Evolutionary conservation across 2,797 vertebrate genomes (phyloP).

Genomic region (Cryptoblepharus egeriae): DNA sequence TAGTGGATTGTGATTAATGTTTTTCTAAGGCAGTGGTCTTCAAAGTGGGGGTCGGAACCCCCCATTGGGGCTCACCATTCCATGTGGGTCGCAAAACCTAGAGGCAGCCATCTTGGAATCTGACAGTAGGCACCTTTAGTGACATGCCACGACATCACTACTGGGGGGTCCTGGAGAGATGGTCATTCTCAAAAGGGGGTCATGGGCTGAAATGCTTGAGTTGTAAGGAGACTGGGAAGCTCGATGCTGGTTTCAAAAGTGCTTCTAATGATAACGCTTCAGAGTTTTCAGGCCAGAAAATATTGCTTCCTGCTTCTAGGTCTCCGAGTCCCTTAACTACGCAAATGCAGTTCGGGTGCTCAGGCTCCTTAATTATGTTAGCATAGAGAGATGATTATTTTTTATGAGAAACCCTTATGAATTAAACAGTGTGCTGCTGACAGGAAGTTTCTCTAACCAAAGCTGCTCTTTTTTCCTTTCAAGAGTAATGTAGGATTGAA

Average conservation of each 20-base stretch:
- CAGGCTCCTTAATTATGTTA: conserved; percentile 33
- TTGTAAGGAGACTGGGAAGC: background rate
- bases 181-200: too few species aligned
- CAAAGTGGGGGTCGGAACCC: too few species aligned
- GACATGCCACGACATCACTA: too few species aligned
- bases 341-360: conserved; percentile 33
- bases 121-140: too few species aligned
- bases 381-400: background rate
- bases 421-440: background rate
- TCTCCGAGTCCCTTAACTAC: conserved; percentile 19
- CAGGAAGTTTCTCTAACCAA: conserved; percentile 16
- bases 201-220: too few species aligned
- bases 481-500: conserved; percentile 2
- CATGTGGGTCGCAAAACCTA: too few species aligned
- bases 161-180: too few species aligned
- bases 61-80: too few species aligned
- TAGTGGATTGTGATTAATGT: background rate
- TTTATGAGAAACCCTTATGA: conserved; percentile 2
- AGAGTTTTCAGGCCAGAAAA: conserved; percentile 31
- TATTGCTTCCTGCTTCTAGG: conserved; percentile 29
- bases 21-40: too few species aligned
- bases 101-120: too few species aligned
- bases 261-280: background rate
- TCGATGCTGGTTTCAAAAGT: background rate
- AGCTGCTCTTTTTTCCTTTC: background rate